Evolutionary conservation across 2,888 invertebrate genomes (phyloP), one percentile per base, ranked within the genome.

Genomic region (Drosophila colorata): DNA sequence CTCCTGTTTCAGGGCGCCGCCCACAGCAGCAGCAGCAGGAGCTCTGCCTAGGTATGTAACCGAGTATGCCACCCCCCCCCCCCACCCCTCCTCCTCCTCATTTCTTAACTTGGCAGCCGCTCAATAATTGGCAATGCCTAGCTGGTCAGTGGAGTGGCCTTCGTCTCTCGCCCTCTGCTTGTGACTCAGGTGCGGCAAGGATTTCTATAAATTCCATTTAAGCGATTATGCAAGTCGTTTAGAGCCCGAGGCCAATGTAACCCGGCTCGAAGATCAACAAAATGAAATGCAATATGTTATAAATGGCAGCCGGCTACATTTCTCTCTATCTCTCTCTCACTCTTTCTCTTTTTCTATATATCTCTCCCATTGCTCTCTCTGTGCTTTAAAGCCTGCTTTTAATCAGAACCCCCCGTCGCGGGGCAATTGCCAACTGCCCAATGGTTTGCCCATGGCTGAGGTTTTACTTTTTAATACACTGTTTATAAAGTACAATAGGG

Each of bases 231-330:
- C 83, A 88, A 84, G 84, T 69, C 68, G 53, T 48, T 49, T 61
- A 48, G 35, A 57, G 63, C 53, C 48, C 35, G 37, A 35, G 52
- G 47, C 56, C 40, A 44, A 47, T 20, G 28, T 33, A 38, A 38
- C 35, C 43, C 25, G 65, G 52, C 66, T 69, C 64, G 41, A 51
- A 51, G 68, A 83, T 69, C 78, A 67, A 64, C 81, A 51, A 63
- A 88, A 77, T 78, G 78, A 87, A 83, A 88, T 88, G 71, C 87
- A 83, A 83, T 88, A 88, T 69, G 82, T 87, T 79, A 82, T 87
- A 82, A 72, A 85, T 78, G 82, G 65, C 57, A 59, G 53, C 28
- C n/a, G 7, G 2, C 35, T 2, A 2, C 6, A 0, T 20, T 6
- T n/a, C 18, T 2, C 33, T 66, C 74, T 56, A 25, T 14, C 14